Evolutionary conservation across 2,797 vertebrate species (phyloP).

Genomic region (Lagocephalus sceleratus): DNA sequence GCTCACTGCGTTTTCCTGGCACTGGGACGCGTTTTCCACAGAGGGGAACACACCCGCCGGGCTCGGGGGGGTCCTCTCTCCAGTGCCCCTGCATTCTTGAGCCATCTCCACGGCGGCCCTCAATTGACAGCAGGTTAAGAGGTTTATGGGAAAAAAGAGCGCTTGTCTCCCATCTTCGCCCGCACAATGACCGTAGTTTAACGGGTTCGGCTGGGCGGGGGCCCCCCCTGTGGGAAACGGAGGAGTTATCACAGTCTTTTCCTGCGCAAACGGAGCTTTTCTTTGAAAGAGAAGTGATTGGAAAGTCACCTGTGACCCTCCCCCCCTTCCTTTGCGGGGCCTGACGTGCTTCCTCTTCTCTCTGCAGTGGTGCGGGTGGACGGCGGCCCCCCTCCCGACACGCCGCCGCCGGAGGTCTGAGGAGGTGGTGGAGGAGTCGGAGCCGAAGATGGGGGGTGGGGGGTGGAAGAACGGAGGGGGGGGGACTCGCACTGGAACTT

Average conservation of each 20-base stretch:
- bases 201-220: constrained; percentile 39
- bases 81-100: constrained; percentile 65
- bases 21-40: constrained; percentile 60
- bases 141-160: constrained; percentile 75
- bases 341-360: constrained; percentile 18
- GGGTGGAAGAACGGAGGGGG: not conserved
- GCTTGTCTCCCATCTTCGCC: constrained; percentile 64
- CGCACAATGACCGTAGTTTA: constrained; percentile 64
- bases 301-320: constrained; percentile 7
- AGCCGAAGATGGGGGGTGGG: constrained; percentile 52
- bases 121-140: constrained; percentile 77
- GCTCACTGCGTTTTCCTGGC: constrained; percentile 22
- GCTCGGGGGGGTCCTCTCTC: constrained; percentile 55
- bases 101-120: constrained; percentile 69
- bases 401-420: constrained; percentile 79
- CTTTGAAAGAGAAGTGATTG: not conserved
- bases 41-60: constrained; percentile 50
- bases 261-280: not conserved
- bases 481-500: constrained; percentile 28
- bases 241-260: constrained; percentile 7
- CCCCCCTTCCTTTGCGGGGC: constrained; percentile 16
- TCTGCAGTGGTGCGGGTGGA: constrained; percentile 84
- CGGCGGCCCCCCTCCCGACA: constrained; percentile 72
- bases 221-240: constrained; percentile 53
- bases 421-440: constrained; percentile 69